Percentiles rank a stretch among this genome's conserved stretches.
These are phyloP conservation scores for Tolmerus cingulatus DNA, from an alignment of 2,888 invertebrate species.

Conservation along the genomic window DNA sequence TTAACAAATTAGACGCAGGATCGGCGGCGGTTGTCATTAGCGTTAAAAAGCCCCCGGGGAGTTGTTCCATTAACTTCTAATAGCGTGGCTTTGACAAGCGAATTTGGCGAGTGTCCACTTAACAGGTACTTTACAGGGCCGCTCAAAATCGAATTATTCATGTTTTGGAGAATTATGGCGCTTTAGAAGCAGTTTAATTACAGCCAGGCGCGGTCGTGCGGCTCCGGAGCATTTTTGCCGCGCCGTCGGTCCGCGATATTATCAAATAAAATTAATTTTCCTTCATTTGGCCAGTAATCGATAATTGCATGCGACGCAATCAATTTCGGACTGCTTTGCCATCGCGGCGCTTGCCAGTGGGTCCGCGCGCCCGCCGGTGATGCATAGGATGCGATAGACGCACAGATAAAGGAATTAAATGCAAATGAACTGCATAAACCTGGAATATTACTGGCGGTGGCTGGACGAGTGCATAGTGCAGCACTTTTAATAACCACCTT, in stretches of 20 bases:
- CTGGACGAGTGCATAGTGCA: not conserved
- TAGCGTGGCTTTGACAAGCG: not conserved
- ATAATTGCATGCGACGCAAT: conserved; percentile 42
- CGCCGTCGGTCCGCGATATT: conserved; percentile 4
- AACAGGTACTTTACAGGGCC: not conserved
- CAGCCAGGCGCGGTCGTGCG: not conserved
- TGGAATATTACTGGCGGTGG: not conserved
- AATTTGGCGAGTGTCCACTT: not conserved
- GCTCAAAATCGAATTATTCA: not conserved
- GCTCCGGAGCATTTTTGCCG: not conserved
- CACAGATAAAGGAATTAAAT: not conserved
- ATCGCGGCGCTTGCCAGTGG: conserved; percentile 2
- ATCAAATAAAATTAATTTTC: conserved; percentile 45
- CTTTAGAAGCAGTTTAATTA: not conserved
- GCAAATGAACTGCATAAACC: conserved; percentile 17
- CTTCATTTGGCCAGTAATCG: conserved; percentile 38
- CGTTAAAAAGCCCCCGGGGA: not conserved
- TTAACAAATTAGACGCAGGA: not conserved
- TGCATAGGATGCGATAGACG: conserved; percentile 3
- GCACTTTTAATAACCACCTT: not conserved
- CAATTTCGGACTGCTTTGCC: conserved; percentile 14
- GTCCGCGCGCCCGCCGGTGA: not conserved
- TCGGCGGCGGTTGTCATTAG: not conserved
- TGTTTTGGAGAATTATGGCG: not conserved
- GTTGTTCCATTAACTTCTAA: not conserved